A percentile compares a stretch with the other conserved stretches of the same genome.
These are phyloP conservation scores for Julus scanicus DNA, from an alignment of 2,888 invertebrate species.

Conservation along the genomic window DNA sequence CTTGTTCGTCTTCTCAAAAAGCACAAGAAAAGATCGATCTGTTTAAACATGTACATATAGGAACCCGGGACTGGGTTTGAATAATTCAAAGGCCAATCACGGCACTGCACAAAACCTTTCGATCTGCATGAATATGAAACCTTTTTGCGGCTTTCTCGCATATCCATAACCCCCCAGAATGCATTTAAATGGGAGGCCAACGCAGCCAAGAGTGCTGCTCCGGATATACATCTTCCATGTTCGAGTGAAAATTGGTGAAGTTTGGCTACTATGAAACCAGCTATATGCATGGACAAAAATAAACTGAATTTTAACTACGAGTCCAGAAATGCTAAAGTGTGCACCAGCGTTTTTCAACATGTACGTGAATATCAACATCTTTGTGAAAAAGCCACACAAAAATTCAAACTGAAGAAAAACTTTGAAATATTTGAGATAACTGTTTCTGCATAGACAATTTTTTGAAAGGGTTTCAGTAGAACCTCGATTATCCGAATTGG, in stretches of 20 bases:
- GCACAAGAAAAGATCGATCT: conserved; percentile 15
- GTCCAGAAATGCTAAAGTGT: not conserved
- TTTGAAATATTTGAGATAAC: no score
- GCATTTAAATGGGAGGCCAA: conserved; percentile 27
- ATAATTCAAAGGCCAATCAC: conserved; percentile 47
- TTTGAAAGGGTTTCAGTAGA: no score
- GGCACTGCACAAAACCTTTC: conserved; percentile 14
- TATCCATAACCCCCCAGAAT: conserved; percentile 43
- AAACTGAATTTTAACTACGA: not conserved
- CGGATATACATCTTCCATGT: not conserved
- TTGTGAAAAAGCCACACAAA: no score
- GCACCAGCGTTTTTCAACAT: not conserved
- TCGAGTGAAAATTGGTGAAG: conserved; percentile 1
- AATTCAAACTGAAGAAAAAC: no score
- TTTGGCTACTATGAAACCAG: not conserved
- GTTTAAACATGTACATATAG: conserved; percentile 34
- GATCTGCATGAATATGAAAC: conserved; percentile 47
- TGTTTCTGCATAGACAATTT: no score
- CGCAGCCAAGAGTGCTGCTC: not conserved
- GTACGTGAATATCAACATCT: not conserved
- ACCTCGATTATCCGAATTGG: no score
- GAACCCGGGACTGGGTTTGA: conserved; percentile 37
- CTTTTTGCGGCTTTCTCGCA: conserved; percentile 26
- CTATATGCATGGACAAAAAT: not conserved
- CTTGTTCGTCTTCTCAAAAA: conserved; percentile 43